Evolutionary conservation across 2,797 vertebrate species (phyloP).

Genomic region (Pangasius sanitwongsei): DNA sequence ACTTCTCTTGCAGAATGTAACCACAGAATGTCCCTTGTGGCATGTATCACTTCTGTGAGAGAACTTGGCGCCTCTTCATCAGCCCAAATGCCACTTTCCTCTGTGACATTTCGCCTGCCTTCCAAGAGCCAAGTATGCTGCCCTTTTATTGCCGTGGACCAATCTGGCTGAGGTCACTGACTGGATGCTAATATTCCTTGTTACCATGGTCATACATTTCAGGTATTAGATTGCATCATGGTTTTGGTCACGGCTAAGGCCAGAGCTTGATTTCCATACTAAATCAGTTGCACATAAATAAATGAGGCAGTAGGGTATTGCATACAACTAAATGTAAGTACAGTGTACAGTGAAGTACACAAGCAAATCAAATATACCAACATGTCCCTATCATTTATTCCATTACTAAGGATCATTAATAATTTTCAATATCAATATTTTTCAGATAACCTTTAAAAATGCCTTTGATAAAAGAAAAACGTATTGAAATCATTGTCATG

Average conservation of each 20-base stretch:
- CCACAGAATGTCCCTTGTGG: slow-evolving; percentile 58
- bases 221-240: slow-evolving; percentile 11
- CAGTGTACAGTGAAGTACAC: not conserved
- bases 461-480: no score
- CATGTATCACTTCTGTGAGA: slow-evolving; percentile 62
- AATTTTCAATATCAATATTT: not conserved
- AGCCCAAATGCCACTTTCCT: slow-evolving; percentile 26
- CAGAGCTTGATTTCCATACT: slow-evolving; percentile 34
- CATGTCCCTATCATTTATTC: not conserved
- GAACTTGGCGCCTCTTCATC: slow-evolving; percentile 34
- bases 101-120: slow-evolving; percentile 17
- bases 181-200: slow-evolving; percentile 55
- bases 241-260: slow-evolving; percentile 13
- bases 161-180: slow-evolving; percentile 50
- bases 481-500: no score
- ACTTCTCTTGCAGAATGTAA: slow-evolving; percentile 14
- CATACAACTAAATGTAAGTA: not conserved
- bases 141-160: slow-evolving; percentile 49
- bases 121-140: slow-evolving; percentile 52
- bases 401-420: not conserved
- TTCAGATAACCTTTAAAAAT: no score
- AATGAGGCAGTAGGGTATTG: slow-evolving; percentile 33
- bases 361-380: not conserved
- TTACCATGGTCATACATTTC: slow-evolving; percentile 46
- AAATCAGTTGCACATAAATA: slow-evolving; percentile 31